phyloP scores from a whole-genome alignment of 2,888 invertebrate genomes.

The Chymomyza procnemis region DNA sequence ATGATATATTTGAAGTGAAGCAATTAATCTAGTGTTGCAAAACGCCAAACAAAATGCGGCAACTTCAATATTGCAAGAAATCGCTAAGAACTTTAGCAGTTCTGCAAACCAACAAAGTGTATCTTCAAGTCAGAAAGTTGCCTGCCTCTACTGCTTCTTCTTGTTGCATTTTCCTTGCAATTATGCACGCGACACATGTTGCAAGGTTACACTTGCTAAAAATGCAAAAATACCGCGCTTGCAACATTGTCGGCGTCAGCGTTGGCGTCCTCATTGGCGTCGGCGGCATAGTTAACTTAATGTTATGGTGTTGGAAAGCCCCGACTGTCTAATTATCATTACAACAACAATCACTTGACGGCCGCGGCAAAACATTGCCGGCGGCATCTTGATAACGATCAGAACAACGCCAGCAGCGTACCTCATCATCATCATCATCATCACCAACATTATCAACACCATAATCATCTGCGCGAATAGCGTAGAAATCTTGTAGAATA shows the following conservation, averaged over 20 bases:
- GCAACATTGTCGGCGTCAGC: conserved; percentile 3
- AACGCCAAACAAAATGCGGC: too few relatives aligned
- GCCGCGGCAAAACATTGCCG: conserved; percentile 4
- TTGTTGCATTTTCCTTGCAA: conserved; percentile 26
- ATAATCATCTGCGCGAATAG: neutral
- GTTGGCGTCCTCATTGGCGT: conserved; percentile 30
- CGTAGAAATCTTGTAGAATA: neutral
- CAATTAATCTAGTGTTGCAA: too few relatives aligned
- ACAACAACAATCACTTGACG: conserved; percentile 9
- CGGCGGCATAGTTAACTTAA: conserved; percentile 41
- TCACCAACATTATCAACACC: conserved; percentile 9
- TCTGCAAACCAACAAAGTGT: neutral
- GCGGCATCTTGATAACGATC: conserved; percentile 2
- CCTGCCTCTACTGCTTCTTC: too few relatives aligned
- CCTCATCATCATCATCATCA: conserved; percentile 32
- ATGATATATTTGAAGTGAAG: too few relatives aligned
- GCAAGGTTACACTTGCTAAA: conserved; percentile 34
- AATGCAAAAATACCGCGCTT: conserved; percentile 13
- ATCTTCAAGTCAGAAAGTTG: neutral
- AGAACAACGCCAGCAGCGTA: conserved; percentile 3
- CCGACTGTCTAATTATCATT: conserved; percentile 34
- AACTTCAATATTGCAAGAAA: too few relatives aligned
- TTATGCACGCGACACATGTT: conserved; percentile 70
- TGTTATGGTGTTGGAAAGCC: conserved; percentile 34
- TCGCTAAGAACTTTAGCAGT: too few relatives aligned